phyloP scores from a whole-genome alignment of 2,113 vertebrate species.

The Garra rufa region DNA sequence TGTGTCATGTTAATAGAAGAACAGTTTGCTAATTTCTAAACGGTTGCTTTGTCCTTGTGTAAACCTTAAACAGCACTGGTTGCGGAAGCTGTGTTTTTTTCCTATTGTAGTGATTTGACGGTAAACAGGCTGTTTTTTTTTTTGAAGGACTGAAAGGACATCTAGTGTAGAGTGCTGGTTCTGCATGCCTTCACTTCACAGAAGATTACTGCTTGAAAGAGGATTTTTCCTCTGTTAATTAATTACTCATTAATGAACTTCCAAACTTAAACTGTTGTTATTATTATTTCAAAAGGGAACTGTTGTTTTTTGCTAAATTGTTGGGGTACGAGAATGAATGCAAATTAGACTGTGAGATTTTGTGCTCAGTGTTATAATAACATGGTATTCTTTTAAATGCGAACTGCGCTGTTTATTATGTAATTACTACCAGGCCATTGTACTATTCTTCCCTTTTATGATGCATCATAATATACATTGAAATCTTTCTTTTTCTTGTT shows the following conservation, averaged over 20 bases:
- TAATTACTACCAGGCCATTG: background rate
- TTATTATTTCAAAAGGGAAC: background rate
- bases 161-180: conserved; percentile 41
- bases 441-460: background rate
- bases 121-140: background rate
- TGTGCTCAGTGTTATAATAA: background rate
- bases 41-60: background rate
- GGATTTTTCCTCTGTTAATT: conserved; percentile 1
- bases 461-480: background rate
- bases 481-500: background rate
- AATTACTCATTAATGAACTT: background rate
- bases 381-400: background rate
- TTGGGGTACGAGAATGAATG: background rate
- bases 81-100: background rate
- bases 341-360: background rate
- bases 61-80: background rate
- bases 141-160: conserved; percentile 36
- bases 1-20: background rate
- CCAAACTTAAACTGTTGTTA: background rate
- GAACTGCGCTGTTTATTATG: background rate
- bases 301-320: conserved; percentile 15
- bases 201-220: background rate
- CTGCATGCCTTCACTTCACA: background rate
- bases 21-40: background rate
- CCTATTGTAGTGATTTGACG: background rate